phyloP scores from a whole-genome alignment of 2,113 vertebrate genomes.

The Chaetops frenatus region DNA sequence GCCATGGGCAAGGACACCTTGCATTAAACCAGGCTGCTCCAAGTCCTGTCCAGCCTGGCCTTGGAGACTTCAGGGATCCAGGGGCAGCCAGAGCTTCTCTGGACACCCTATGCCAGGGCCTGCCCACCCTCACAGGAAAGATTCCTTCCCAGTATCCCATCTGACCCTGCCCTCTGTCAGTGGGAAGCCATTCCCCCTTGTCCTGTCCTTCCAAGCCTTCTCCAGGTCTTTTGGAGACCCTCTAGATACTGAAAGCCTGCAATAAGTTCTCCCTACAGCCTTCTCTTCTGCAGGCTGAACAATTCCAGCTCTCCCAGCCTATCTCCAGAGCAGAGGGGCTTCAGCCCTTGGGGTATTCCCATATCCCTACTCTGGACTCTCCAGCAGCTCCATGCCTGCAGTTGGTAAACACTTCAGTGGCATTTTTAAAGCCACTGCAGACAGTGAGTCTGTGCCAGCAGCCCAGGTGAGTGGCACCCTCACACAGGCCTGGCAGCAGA shows the following conservation, averaged over 20 bases:
- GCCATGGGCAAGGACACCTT: background rate
- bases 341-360: rapidly evolving
- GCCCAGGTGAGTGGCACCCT: background rate
- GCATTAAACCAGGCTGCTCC: background rate
- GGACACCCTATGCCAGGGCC: background rate
- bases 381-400: background rate
- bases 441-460: background rate
- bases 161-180: background rate
- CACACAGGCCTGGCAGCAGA: background rate
- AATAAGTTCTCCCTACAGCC: background rate
- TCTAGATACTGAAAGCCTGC: background rate
- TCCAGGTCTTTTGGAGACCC: background rate
- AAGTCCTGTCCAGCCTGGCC: background rate
- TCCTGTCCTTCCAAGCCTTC: background rate
- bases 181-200: background rate
- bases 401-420: background rate
- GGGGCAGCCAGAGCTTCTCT: background rate
- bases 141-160: background rate
- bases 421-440: background rate
- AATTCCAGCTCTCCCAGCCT: background rate
- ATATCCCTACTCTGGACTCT: background rate
- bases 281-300: background rate
- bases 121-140: background rate
- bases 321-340: background rate
- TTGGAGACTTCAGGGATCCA: background rate